Base-by-base conservation (phyloP, 2,888 invertebrate genomes). In the Synergus laeviventris region DNA sequence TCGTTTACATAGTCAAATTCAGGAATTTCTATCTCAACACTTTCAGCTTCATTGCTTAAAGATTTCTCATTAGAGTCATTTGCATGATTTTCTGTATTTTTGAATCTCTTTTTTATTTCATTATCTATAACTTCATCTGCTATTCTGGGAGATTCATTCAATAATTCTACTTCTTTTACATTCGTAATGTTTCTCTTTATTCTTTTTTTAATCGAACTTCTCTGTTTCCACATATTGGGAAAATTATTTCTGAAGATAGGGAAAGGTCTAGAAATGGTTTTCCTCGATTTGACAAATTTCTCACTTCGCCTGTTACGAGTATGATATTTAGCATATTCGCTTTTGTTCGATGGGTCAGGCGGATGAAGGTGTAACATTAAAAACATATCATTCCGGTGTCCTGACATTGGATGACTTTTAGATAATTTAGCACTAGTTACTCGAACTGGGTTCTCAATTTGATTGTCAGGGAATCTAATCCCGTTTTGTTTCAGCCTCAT, bases 61-160 rank as follows among this genome's bases (percentile, higher is more conserved):
- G 14, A 2, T 12, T 59, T 24, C 12, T 59, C 14, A 24, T 59
- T 5, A 24, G 21, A 9, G 4, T 14, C 14, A 24, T 24, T 59
- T 7, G 14, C 5, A 5, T 14, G n/a, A 14, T n/a, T 76, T 85
- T 77, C 21, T 78, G 38, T 59, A 36, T 80, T 74, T 45, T 84
- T 80, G 75, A 87, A 86, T 78, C 87, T 80, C 21, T 78, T 73
- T 21, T 86, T 75, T 11, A 91, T 87, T 82, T 91, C 91, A 73
- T 86, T 81, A 42, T 89, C 81, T 5, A 90, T 83, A 1, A 87
- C 82, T 2, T 83, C 82, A 1, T 80, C 81, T 9, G 83, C 81
- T 59, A 89, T 76, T 54, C 76, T 79, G 0, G 88, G 86, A 16
- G 89, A 78, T 31, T 85, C 84, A 60, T 85, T 76, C 21, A 90